Conservation (phyloP, 2,888 invertebrate species). For the Calameuta idolon region DNA sequence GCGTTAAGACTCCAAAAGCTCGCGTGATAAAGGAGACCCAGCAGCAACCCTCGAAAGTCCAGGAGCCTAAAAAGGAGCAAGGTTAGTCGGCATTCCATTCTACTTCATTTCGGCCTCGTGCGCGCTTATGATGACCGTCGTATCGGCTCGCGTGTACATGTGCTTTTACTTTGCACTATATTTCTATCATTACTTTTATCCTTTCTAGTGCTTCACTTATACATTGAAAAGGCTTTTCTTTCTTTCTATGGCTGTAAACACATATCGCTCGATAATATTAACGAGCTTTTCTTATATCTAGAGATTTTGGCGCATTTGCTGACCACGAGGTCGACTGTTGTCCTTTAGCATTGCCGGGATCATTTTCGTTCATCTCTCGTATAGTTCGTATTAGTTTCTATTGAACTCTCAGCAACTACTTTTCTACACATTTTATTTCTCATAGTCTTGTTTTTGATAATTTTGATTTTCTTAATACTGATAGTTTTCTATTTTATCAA, state of each 20-base stretch:
- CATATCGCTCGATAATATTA: neutral
- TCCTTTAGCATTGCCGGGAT: neutral
- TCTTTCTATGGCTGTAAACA: neutral
- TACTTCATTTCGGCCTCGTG: constrained; percentile 28
- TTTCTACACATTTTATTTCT: neutral
- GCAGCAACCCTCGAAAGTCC: constrained; percentile 49
- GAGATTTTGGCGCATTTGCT: neutral
- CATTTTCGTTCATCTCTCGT: neutral
- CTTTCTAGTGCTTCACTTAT: neutral
- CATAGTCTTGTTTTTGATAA: neutral
- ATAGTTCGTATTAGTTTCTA: neutral
- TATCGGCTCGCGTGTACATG: constrained; percentile 23
- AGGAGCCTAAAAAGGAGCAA: constrained; percentile 64
- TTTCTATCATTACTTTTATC: constrained; percentile 5
- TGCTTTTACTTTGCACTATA: constrained; percentile 24
- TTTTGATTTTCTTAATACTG: constrained; percentile 2
- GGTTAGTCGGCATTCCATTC: constrained; percentile 53
- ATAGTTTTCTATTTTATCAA: neutral
- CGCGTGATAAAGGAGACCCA: constrained; percentile 59
- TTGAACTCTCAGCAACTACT: neutral
- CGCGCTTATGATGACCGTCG: constrained; percentile 20
- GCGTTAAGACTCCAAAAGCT: constrained; percentile 48
- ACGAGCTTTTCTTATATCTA: neutral
- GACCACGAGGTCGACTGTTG: neutral
- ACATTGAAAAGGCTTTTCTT: constrained; percentile 8